Evolutionary conservation across 1,140 invertebrate species (phyloP).

Genomic region (Drosophila elegans): DNA sequence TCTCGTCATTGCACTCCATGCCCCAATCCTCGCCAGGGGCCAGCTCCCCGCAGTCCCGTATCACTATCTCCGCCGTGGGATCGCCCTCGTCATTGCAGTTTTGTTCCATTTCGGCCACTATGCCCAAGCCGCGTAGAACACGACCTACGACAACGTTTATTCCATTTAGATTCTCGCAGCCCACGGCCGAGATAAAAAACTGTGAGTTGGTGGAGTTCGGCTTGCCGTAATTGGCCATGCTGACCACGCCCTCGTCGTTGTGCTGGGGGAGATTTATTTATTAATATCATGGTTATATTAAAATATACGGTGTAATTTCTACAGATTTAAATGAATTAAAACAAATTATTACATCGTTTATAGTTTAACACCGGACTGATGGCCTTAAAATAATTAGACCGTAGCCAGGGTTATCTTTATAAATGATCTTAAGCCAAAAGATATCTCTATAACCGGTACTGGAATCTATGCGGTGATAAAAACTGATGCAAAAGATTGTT

Average conservation of each 20-base stretch:
- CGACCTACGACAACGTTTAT: slow-evolving; percentile 96
- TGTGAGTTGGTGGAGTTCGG: slow-evolving; percentile 96
- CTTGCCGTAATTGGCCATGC: slow-evolving; percentile 95
- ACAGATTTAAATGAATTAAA: too few species aligned
- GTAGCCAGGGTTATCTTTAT: too few species aligned
- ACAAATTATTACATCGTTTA: too few species aligned
- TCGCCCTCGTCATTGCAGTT: slow-evolving; percentile 86
- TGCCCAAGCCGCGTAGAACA: slow-evolving; percentile 89
- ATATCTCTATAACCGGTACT: too few species aligned
- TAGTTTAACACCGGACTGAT: too few species aligned
- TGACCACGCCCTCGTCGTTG: slow-evolving; percentile 89
- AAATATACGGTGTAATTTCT: not conserved
- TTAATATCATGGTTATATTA: not conserved
- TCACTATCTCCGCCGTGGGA: slow-evolving; percentile 88
- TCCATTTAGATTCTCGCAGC: slow-evolving; percentile 94
- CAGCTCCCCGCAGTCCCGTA: slow-evolving; percentile 91
- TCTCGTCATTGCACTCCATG: slow-evolving; percentile 89
- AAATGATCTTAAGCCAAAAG: too few species aligned
- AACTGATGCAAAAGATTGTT: too few species aligned
- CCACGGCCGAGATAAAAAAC: slow-evolving; percentile 96
- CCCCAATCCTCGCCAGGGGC: slow-evolving; percentile 87
- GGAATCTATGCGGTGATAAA: too few species aligned
- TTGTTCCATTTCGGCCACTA: slow-evolving; percentile 89
- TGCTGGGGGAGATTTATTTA: slow-evolving; percentile 79
- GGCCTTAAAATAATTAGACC: too few species aligned